Percentiles rank a stretch among this genome's conserved stretches.
These are phyloP conservation scores for Callocephalon fimbriatum DNA, from an alignment of 2,113 vertebrate species.

Conservation along the genomic window DNA sequence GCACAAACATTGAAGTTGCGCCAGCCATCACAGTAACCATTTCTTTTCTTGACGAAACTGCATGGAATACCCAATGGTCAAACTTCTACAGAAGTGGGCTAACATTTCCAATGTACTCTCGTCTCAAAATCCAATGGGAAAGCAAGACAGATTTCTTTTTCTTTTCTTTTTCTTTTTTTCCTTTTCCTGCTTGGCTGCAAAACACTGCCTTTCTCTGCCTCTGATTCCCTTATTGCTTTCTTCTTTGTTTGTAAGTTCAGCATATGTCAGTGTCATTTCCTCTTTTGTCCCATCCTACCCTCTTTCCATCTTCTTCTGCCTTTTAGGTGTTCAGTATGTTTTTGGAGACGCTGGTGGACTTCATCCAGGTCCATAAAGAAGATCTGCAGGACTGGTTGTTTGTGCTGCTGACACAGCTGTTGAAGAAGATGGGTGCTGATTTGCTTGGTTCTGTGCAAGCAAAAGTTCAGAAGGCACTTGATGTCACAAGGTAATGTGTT, in stretches of 20 bases:
- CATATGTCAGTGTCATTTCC: constrained; percentile 69
- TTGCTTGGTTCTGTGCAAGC: constrained; percentile 96
- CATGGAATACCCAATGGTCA: constrained; percentile 79
- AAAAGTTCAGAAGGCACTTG: constrained; percentile 96
- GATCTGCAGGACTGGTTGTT: constrained; percentile 97
- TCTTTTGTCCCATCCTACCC: constrained; percentile 63
- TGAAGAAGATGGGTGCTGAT: constrained; percentile 99
- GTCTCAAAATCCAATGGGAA: constrained; percentile 71
- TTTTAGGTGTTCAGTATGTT: constrained; percentile 98
- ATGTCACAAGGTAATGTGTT: constrained; percentile 89
- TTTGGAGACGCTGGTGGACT: constrained; percentile 96
- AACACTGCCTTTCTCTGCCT: constrained; percentile 79
- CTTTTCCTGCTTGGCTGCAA: constrained; percentile 80
- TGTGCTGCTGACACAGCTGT: constrained; percentile 91
- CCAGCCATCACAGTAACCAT: constrained; percentile 80
- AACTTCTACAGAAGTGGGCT: constrained; percentile 68
- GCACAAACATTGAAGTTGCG: constrained; percentile 69
- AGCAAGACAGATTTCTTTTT: constrained; percentile 58
- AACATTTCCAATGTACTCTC: constrained; percentile 58
- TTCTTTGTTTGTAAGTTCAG: constrained; percentile 57
- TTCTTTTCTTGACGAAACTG: constrained; percentile 79
- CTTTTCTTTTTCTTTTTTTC: not conserved
- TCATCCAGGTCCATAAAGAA: constrained; percentile 94
- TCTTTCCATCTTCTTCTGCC: constrained; percentile 55
- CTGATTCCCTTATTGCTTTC: constrained; percentile 76